Evolutionary conservation across 2,888 invertebrate species (phyloP).

Genomic region (Oxyteleia sp.): DNA sequence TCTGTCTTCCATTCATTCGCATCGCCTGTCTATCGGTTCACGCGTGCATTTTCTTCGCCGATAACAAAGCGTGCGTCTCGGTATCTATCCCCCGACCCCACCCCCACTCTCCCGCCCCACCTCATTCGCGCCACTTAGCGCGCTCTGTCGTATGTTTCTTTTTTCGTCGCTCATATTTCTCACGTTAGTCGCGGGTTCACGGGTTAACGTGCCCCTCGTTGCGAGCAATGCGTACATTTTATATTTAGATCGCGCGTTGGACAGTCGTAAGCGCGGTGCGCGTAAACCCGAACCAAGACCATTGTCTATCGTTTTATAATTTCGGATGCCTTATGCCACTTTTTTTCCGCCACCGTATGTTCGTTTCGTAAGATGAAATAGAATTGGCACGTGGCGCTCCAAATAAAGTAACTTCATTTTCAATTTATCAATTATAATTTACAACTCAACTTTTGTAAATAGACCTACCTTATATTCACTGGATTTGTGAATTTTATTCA

Average conservation of each 20-base stretch:
- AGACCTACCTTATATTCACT: too few relatives aligned
- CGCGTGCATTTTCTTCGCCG: slow-evolving; percentile 39
- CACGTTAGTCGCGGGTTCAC: slow-evolving; percentile 59
- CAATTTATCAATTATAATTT: too few relatives aligned
- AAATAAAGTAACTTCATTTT: too few relatives aligned
- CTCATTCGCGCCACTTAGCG: slow-evolving; percentile 57
- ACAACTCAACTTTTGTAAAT: too few relatives aligned
- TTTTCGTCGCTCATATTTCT: slow-evolving; percentile 60
- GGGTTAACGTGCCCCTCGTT: slow-evolving; percentile 70
- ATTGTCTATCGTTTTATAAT: slow-evolving; percentile 82
- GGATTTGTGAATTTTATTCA: too few relatives aligned
- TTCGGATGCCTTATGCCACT: slow-evolving; percentile 73
- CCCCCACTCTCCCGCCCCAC: slow-evolving; percentile 9
- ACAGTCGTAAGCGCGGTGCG: slow-evolving; percentile 58
- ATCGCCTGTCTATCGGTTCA: slow-evolving; percentile 44
- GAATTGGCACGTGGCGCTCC: too few relatives aligned
- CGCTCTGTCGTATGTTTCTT: slow-evolving; percentile 28
- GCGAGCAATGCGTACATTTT: slow-evolving; percentile 36
- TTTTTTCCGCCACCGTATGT: slow-evolving; percentile 3
- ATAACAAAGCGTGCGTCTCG: slow-evolving; percentile 37
- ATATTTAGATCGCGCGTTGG: slow-evolving; percentile 75
- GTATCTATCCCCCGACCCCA: background rate
- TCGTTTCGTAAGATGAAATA: too few relatives aligned
- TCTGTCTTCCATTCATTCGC: slow-evolving; percentile 44
- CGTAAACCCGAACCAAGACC: slow-evolving; percentile 70